Conservation (phyloP, 2,888 invertebrate genomes). For the Epistrophella euchroma region DNA sequence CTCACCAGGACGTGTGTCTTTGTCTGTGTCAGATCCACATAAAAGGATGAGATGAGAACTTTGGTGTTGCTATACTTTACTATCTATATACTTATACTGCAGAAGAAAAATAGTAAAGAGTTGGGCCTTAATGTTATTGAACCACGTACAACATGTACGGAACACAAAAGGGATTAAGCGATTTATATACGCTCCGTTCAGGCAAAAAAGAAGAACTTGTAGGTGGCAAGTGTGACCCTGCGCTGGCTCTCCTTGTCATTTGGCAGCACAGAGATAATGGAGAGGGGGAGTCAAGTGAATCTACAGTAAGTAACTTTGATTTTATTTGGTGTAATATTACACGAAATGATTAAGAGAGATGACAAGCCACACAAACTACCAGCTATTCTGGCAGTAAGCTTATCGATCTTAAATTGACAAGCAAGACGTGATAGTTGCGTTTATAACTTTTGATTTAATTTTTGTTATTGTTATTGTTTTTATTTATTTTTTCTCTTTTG, state of each 20-base stretch:
- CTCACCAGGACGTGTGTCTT: constrained; percentile 21
- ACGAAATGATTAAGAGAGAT: constrained; percentile 34
- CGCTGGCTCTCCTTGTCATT: constrained; percentile 8
- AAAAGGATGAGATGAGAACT: constrained; percentile 17
- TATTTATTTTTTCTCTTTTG: neutral
- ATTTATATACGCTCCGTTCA: constrained; percentile 67
- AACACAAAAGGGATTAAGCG: constrained; percentile 74
- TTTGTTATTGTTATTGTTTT: constrained; percentile 19
- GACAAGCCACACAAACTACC: neutral
- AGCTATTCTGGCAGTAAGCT: constrained; percentile 46
- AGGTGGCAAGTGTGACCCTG: neutral
- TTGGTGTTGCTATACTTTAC: neutral
- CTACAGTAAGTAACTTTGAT: constrained; percentile 70
- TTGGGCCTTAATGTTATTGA: constrained; percentile 67
- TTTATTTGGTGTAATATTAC: constrained; percentile 39
- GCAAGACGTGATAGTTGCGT: constrained; percentile 55
- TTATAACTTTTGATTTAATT: constrained; percentile 55
- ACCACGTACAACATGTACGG: constrained; percentile 73
- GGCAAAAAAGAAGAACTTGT: constrained; percentile 20
- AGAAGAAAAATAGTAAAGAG: constrained; percentile 49
- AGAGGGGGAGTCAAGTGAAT: constrained; percentile 40
- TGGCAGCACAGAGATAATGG: constrained; percentile 2
- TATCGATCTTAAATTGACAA: constrained; percentile 72
- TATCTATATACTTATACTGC: neutral
- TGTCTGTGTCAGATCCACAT: constrained; percentile 12